phyloP scores from a whole-genome alignment of 2,888 invertebrate species.

The Agrochola lota region DNA sequence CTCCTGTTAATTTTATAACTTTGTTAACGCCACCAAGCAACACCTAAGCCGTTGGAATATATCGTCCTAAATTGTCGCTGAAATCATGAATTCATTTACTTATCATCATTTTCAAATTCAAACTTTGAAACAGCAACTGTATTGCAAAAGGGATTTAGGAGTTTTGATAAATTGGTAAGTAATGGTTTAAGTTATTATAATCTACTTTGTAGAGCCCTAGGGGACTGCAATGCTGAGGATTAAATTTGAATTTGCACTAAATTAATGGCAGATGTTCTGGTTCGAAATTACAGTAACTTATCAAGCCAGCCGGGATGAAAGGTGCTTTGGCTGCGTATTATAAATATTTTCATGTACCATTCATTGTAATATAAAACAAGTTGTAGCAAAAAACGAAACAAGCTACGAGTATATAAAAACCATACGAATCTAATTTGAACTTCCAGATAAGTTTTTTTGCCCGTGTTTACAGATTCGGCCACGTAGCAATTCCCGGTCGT shows the following conservation, averaged over 20 bases:
- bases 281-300: slow-evolving; percentile 35
- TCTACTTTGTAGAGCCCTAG: slow-evolving; percentile 36
- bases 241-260: slow-evolving; percentile 52
- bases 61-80: slow-evolving; percentile 16
- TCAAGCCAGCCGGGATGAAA: background rate
- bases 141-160: slow-evolving; percentile 50
- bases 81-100: slow-evolving; percentile 40
- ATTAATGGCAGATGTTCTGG: slow-evolving; percentile 43
- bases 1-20: slow-evolving; percentile 12
- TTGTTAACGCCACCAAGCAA: background rate
- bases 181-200: slow-evolving; percentile 55
- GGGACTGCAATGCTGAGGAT: slow-evolving; percentile 42
- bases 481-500: slow-evolving; percentile 63
- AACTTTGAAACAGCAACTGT: slow-evolving; percentile 41
- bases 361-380: background rate
- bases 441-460: slow-evolving; percentile 45
- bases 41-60: slow-evolving; percentile 9
- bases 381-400: slow-evolving; percentile 8
- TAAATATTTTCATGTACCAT: slow-evolving; percentile 1
- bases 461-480: slow-evolving; percentile 54
- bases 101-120: slow-evolving; percentile 47
- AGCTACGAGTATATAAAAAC: slow-evolving; percentile 23
- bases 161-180: slow-evolving; percentile 53
- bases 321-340: slow-evolving; percentile 1
- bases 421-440: slow-evolving; percentile 34